A percentile compares a stretch with the other conserved stretches of the same genome.
These are phyloP conservation scores for Pentalonia nigronervosa DNA, from an alignment of 1,140 invertebrate genomes.

Conservation along the genomic window DNA sequence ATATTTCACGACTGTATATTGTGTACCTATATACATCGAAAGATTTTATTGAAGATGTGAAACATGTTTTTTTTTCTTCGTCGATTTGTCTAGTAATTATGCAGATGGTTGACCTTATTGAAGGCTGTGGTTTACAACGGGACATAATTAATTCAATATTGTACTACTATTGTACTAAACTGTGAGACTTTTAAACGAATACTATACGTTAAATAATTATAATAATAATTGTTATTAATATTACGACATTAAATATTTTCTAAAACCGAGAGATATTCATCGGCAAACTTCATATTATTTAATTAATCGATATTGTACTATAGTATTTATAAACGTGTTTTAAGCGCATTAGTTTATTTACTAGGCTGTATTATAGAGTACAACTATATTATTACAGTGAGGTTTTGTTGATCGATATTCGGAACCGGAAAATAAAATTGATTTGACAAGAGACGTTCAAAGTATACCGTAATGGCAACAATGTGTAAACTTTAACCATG, in stretches of 20 bases:
- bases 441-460: neutral
- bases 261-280: neutral
- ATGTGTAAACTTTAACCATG: neutral
- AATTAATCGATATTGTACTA: neutral
- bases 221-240: neutral
- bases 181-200: neutral
- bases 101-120: slow-evolving; percentile 23
- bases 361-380: neutral
- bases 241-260: neutral
- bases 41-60: neutral
- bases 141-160: neutral
- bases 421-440: neutral
- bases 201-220: neutral
- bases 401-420: neutral
- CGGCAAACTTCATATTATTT: neutral
- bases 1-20: neutral
- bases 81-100: neutral
- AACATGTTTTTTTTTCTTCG: neutral
- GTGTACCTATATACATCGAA: neutral
- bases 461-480: neutral
- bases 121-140: neutral
- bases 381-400: neutral
- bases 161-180: neutral
- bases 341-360: neutral
- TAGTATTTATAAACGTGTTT: neutral